These are phyloP conservation scores for Podarcis muralis DNA, from an alignment of 2,113 vertebrate genomes.

Conservation along the genomic window DNA sequence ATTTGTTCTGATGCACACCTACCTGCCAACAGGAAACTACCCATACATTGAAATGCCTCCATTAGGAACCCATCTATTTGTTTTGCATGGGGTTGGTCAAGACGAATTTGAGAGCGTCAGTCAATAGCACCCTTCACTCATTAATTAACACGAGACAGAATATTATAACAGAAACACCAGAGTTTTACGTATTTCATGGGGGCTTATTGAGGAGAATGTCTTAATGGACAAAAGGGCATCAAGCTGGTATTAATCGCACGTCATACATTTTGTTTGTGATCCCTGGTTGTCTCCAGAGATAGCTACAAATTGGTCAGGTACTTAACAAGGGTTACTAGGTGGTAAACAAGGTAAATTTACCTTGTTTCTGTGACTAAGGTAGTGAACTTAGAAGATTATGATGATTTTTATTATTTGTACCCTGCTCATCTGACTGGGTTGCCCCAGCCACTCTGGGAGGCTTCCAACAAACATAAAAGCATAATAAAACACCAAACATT, in stretches of 20 bases:
- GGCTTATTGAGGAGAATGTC: neutral
- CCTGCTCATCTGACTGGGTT: no score
- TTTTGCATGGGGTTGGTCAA: slow-evolving; percentile 1
- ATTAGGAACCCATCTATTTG: slow-evolving; percentile 33
- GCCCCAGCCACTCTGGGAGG: no score
- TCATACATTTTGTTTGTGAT: neutral
- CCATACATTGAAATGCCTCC: neutral
- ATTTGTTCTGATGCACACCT: slow-evolving; percentile 40
- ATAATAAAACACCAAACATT: no score
- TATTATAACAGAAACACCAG: no score
- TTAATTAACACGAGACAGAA: neutral
- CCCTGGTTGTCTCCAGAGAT: neutral
- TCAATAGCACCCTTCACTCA: neutral
- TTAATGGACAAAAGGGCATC: neutral
- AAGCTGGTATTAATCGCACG: neutral
- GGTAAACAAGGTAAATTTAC: neutral
- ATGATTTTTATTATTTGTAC: no score
- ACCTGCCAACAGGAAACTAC: slow-evolving; percentile 35
- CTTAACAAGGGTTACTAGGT: neutral
- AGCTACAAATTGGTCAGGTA: neutral
- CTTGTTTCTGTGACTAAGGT: neutral
- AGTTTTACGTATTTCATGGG: neutral
- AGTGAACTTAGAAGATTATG: neutral
- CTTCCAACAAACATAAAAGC: no score
- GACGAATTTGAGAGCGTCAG: neutral